phyloP scores from a whole-genome alignment of 92 coral and sea anemone genomes.

The Epizoanthus illoricatus region DNA sequence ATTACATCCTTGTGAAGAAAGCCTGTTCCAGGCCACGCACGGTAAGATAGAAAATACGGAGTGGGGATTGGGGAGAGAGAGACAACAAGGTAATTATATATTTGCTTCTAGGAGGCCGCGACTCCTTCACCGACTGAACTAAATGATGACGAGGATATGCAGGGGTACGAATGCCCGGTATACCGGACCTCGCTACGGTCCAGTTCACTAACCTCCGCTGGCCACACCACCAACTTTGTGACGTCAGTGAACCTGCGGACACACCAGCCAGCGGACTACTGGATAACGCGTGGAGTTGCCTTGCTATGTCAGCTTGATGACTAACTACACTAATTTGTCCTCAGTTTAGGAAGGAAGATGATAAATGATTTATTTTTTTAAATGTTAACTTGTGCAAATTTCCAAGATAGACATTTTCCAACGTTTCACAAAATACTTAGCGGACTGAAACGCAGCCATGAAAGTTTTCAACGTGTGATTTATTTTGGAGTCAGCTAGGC shows the following conservation, averaged over 20 bases:
- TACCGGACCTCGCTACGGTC: conserved; percentile 95
- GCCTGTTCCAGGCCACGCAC: too few relatives aligned
- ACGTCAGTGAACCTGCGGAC: conserved; percentile 87
- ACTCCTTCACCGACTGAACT: conserved; percentile 26
- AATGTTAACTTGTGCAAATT: neutral
- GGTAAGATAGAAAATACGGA: too few relatives aligned
- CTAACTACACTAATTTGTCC: conserved; percentile 13
- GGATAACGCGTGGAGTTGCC: conserved; percentile 99
- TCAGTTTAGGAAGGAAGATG: too few relatives aligned
- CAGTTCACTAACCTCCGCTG: conserved; percentile 85
- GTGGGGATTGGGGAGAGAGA: too few relatives aligned
- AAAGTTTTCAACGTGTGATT: too few relatives aligned
- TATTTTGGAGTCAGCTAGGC: too few relatives aligned
- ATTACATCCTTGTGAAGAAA: too few relatives aligned
- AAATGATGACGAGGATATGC: conserved; percentile 49
- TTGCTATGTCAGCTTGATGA: conserved; percentile 90
- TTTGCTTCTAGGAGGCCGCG: conserved; percentile 14
- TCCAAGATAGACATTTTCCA: too few relatives aligned
- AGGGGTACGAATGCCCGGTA: conserved; percentile 90
- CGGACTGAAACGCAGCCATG: too few relatives aligned
- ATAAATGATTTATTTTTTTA: conserved; percentile 5
- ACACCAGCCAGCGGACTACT: conserved; percentile 81
- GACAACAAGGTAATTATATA: neutral
- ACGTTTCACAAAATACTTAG: too few relatives aligned
- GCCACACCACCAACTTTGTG: conserved; percentile 84